A percentile compares a stretch with the other conserved stretches of the same genome.
phyloP scores from a whole-genome alignment of 2,888 invertebrate species.

The Spisula subtruncata region DNA sequence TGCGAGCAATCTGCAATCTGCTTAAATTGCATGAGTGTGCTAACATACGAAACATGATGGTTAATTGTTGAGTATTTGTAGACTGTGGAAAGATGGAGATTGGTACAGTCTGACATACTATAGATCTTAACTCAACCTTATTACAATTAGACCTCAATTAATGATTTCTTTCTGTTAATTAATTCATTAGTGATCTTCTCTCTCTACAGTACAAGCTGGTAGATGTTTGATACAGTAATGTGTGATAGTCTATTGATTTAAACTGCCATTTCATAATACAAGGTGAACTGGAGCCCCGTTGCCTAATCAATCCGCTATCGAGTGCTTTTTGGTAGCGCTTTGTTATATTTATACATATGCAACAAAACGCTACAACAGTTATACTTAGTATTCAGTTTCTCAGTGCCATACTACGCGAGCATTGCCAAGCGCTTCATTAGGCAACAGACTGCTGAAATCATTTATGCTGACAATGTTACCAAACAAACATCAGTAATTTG shows the following conservation, averaged over 20 bases:
- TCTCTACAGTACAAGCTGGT: neutral
- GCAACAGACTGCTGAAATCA: neutral
- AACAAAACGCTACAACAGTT: no score
- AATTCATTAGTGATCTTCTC: neutral
- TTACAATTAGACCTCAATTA: neutral
- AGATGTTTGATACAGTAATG: neutral
- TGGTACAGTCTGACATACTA: neutral
- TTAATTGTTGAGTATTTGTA: neutral
- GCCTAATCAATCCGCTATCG: no score
- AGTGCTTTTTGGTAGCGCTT: no score
- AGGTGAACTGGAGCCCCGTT: neutral
- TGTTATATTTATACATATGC: no score
- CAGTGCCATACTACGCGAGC: no score
- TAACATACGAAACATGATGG: neutral
- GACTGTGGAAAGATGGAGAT: neutral
- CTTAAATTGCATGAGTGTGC: neutral
- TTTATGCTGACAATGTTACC: no score
- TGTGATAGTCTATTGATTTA: neutral
- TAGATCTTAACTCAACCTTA: conserved; percentile 4
- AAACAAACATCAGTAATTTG: no score
- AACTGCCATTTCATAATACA: neutral
- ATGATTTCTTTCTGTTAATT: neutral
- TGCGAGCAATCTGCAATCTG: neutral
- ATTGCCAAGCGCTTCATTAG: no score
- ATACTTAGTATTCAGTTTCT: no score